Evolutionary conservation across 2,113 vertebrate genomes (phyloP).

Genomic region (Rousettus leschenaultii): DNA sequence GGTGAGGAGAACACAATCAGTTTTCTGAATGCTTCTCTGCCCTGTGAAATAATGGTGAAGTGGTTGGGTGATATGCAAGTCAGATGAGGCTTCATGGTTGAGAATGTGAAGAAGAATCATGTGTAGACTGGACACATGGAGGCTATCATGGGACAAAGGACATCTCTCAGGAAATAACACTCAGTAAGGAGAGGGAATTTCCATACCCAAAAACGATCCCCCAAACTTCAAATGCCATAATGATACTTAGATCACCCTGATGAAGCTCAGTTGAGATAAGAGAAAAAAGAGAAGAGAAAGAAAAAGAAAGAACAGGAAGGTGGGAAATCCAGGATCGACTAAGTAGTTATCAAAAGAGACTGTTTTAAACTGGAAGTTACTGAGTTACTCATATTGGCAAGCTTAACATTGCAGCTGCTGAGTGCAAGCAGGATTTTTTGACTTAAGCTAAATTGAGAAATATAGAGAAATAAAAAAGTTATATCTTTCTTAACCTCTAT

Average conservation of each 20-base stretch:
- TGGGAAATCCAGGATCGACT: neutral
- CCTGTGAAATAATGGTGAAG: neutral
- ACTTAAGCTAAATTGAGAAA: neutral
- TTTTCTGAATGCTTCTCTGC: accelerated
- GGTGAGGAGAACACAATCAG: neutral
- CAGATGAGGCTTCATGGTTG: neutral
- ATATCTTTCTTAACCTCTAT: neutral
- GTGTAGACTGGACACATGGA: neutral
- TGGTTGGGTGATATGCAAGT: neutral
- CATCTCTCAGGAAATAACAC: neutral
- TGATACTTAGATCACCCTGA: neutral
- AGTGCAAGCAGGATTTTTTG: neutral
- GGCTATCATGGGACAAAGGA: neutral
- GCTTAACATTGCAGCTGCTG: neutral
- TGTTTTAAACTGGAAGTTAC: neutral
- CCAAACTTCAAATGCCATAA: neutral
- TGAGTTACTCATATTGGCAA: neutral
- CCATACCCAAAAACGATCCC: neutral
- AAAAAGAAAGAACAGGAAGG: neutral
- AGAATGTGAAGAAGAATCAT: neutral
- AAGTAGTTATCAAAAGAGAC: neutral
- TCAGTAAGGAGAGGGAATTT: neutral
- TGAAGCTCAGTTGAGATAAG: neutral
- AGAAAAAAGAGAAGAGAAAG: neutral
- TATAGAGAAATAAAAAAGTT: neutral